Conservation (phyloP, 2,113 vertebrate genomes). For the Enhydra lutris region DNA sequence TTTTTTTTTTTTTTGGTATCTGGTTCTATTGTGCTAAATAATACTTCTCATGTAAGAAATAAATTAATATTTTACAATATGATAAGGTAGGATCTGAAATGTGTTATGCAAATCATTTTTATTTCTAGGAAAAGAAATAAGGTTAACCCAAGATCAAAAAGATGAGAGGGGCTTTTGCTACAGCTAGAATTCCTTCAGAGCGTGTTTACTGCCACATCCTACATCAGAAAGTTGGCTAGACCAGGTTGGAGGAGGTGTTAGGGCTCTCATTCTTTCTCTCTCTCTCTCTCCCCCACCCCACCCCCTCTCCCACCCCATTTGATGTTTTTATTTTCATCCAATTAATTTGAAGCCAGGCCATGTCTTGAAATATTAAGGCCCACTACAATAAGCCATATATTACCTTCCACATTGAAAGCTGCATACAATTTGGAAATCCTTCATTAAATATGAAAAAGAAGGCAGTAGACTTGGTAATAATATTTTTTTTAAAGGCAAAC, state of each 20-base stretch:
- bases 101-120: not conserved
- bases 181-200: not conserved
- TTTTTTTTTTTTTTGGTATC: not conserved
- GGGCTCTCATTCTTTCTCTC: not conserved
- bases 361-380: not conserved
- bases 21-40: not conserved
- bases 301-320: not conserved
- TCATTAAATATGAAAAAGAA: not conserved
- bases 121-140: not conserved
- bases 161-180: not conserved
- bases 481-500: not conserved
- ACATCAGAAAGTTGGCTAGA: not conserved
- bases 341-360: not conserved
- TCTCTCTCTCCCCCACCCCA: no score
- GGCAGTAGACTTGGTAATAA: not conserved
- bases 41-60: not conserved
- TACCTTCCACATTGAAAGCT: not conserved
- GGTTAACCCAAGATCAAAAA: slow-evolving; percentile 1
- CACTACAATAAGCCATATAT: not conserved
- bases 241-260: not conserved
- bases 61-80: not conserved
- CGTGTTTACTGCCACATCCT: not conserved
- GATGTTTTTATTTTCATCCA: not conserved
- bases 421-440: not conserved
- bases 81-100: not conserved